These are phyloP conservation scores for Spea hammondii DNA, from an alignment of 2,797 vertebrate genomes.

Conservation along the genomic window DNA sequence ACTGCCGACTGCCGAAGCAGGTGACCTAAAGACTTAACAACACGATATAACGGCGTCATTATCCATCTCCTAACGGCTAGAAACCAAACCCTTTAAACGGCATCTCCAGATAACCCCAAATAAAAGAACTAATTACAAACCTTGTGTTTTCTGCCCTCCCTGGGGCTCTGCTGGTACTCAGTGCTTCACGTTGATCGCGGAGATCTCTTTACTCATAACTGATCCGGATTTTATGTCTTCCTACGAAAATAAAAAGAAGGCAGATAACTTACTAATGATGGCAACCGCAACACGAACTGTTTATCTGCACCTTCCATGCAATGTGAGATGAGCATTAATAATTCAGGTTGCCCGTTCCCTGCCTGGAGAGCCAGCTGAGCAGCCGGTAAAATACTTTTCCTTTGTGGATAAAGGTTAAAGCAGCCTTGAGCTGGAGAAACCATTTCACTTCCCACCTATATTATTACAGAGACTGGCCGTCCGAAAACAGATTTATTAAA, in stretches of 20 bases:
- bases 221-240: not conserved
- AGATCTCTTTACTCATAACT: not conserved
- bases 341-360: constrained; percentile 12
- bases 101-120: no score
- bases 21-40: no score
- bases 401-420: no score
- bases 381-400: not conserved
- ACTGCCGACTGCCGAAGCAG: no score
- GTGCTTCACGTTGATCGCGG: not conserved
- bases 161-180: not conserved
- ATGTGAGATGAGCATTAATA: constrained; percentile 14
- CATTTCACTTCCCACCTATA: no score
- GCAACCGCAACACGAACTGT: not conserved
- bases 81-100: no score
- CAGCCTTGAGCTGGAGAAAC: no score
- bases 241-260: not conserved
- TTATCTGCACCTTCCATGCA: not conserved
- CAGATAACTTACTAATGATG: constrained; percentile 2
- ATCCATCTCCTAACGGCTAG: no score
- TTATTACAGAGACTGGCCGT: no score
- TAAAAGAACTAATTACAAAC: not conserved
- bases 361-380: not conserved
- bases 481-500: no score
- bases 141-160: not conserved
- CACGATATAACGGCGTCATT: no score